Evolutionary conservation across 2,888 invertebrate species (phyloP).

Genomic region (Imbricaverruca yamaguchii): DNA sequence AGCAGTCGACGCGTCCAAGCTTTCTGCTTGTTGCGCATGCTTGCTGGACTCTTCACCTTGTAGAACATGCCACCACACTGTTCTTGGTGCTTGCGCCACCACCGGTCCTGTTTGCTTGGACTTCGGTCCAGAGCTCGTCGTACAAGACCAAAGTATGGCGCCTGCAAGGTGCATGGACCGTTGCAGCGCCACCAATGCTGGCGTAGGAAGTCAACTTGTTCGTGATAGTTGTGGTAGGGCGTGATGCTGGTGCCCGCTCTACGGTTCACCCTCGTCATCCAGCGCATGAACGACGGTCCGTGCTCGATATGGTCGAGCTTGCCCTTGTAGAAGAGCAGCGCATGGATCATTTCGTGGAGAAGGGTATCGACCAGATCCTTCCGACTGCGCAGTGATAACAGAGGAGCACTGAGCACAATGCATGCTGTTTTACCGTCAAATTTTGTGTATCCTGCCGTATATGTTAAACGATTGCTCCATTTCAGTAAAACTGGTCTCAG

Average conservation of each 20-base stretch:
- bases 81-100: background rate
- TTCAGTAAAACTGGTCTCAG: background rate
- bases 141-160: conserved; percentile 84
- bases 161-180: conserved; percentile 66
- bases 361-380: conserved; percentile 41
- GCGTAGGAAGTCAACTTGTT: conserved; percentile 80
- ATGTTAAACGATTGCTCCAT: conserved; percentile 8
- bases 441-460: background rate
- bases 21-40: background rate
- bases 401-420: conserved; percentile 1
- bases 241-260: conserved; percentile 78
- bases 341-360: conserved; percentile 99
- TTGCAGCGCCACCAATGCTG: conserved; percentile 95
- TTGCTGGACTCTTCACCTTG: background rate
- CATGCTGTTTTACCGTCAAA: conserved; percentile 5
- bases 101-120: conserved; percentile 53
- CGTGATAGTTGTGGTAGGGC: conserved; percentile 90
- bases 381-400: background rate
- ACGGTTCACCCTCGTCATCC: conserved; percentile 87
- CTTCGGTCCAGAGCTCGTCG: conserved; percentile 76
- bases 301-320: conserved; percentile 46
- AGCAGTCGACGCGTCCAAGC: background rate
- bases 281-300: conserved; percentile 84
- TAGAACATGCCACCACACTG: background rate
- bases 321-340: conserved; percentile 86